Conservation (phyloP, 1,140 invertebrate genomes). For the Stegodyphus dumicola region DNA sequence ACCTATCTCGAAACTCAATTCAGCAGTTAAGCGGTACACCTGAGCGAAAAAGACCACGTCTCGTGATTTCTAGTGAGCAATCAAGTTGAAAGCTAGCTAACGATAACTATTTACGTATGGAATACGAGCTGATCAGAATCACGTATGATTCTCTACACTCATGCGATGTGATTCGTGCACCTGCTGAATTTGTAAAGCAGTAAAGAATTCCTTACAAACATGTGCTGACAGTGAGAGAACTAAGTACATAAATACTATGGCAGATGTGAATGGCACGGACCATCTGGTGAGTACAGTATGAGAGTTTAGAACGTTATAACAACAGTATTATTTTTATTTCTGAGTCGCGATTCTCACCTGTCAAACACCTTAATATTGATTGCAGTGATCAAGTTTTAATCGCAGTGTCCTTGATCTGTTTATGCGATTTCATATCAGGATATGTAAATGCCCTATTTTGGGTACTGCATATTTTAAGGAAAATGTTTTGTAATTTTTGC, state of each 20-base stretch:
- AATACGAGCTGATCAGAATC: constrained; percentile 6
- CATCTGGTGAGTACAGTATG: constrained; percentile 25
- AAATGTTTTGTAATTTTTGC: no score
- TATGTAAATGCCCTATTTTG: no score
- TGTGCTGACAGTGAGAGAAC: constrained; percentile 3
- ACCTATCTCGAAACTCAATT: constrained; percentile 28
- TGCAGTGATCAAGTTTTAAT: no score
- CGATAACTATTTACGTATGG: constrained; percentile 6
- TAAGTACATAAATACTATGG: constrained; percentile 25
- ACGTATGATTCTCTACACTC: neutral
- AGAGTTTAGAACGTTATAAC: neutral
- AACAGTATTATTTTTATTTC: neutral
- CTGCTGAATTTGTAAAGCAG: neutral
- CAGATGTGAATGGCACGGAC: constrained; percentile 40
- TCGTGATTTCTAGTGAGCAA: neutral
- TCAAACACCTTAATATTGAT: neutral
- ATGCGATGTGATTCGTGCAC: neutral
- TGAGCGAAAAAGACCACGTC: constrained; percentile 5
- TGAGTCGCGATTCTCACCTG: neutral
- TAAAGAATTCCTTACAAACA: constrained; percentile 31
- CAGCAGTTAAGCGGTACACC: constrained; percentile 13
- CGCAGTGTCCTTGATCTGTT: no score
- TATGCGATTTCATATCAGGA: no score
- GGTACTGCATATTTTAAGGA: no score
- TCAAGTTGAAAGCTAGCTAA: neutral